These are phyloP conservation scores for Metalampra italica DNA, from an alignment of 2,888 invertebrate species.

Conservation along the genomic window DNA sequence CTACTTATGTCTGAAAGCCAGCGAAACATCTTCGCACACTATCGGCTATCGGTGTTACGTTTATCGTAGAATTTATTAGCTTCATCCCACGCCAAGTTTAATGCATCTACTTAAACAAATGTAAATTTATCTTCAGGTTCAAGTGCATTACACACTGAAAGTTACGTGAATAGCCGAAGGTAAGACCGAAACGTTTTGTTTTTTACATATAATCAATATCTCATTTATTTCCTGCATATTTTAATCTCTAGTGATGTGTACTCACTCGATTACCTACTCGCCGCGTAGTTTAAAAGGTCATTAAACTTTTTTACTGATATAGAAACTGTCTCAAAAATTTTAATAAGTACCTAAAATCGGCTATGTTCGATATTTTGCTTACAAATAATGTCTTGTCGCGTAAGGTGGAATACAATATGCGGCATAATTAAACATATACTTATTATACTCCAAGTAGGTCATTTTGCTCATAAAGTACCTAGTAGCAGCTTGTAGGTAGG, in stretches of 20 bases:
- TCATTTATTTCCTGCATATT: too few species aligned
- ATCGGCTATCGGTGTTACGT: conserved; percentile 29
- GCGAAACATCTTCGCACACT: conserved; percentile 27
- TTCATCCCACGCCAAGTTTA: conserved; percentile 35
- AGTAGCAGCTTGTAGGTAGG: neutral
- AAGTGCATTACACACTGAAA: conserved; percentile 34
- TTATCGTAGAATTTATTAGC: conserved; percentile 43
- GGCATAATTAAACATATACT: too few species aligned
- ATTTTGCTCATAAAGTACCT: conserved; percentile 1
- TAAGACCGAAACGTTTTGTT: conserved; percentile 5
- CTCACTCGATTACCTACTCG: too few species aligned
- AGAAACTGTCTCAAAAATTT: too few species aligned
- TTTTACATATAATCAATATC: too few species aligned
- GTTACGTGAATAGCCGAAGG: conserved; percentile 28
- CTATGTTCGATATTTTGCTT: too few species aligned
- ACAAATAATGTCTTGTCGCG: too few species aligned
- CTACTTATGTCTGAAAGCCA: conserved; percentile 16
- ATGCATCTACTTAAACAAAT: conserved; percentile 26
- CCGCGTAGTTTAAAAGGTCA: neutral
- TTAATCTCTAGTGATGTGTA: too few species aligned
- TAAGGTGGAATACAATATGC: too few species aligned
- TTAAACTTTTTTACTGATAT: too few species aligned
- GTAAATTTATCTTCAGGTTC: conserved; percentile 37
- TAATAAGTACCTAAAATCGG: too few species aligned
- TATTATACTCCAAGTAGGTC: neutral